Evolutionary conservation across 2,888 invertebrate species (phyloP), one percentile per base, ranked within the genome.

Genomic region (Zaprionus bogoriensis): DNA sequence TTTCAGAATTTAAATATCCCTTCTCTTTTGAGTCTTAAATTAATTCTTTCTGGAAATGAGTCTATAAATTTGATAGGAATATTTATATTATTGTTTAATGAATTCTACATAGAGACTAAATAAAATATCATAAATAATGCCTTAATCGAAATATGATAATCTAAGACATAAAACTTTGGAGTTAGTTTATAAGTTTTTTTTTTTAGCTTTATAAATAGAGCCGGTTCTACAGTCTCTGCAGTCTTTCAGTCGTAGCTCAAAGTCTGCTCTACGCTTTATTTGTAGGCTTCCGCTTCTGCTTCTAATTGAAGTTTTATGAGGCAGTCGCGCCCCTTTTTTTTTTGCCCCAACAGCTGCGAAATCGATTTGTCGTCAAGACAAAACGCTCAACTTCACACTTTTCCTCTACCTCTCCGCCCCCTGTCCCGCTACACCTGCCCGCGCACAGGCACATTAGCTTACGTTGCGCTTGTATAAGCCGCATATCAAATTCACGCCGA

Each of bases 401-500:
- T n/a, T 12, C 30, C 25, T 14, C 30, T 39, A 7, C 20, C 14
- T 2, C 14, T 23, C 20, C 7, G 3, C 45, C 12, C 4, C 20
- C 2, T 10, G 27, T 27, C 20, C 6, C 32, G 2, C 17, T 10
- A 27, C 32, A 3, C 14, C 27, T 7, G 2, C 6, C 36, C 7
- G 9, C 9, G 10, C 10, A 27, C 32, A 3, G 14, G 17, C 14
- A 17, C 32, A 38, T 27, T 41, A 7, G 39, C 12, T 32, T 55
- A 46, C 27, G 63, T 25, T 55, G 39, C 54, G 53, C 54, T 72
- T 63, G 45, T 63, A 38, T 82, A 79, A 86, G 71, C 71, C 27
- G 65, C 74, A 68, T 79, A 80, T 76, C 67, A 63, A 86, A 83
- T 80, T 80, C 32, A 32, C 74, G 80, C 53, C 64, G 62, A 80